Evolutionary conservation across 2,113 vertebrate genomes (phyloP).

Genomic region (Peromyscus californicus): DNA sequence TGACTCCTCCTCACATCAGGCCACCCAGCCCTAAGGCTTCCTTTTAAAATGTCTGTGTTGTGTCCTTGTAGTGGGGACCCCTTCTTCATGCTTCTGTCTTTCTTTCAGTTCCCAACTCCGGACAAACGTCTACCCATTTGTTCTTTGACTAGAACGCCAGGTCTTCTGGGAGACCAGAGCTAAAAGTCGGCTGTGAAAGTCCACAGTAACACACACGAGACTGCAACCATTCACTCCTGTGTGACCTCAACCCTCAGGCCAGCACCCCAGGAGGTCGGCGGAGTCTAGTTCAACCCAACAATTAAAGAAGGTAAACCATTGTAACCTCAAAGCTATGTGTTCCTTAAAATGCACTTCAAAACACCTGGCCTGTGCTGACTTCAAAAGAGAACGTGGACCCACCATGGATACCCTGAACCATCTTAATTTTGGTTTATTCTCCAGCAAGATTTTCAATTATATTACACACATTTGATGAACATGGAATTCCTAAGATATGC

Average conservation of each 20-base stretch:
- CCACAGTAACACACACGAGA: neutral
- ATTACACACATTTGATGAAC: neutral
- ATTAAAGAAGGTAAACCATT: neutral
- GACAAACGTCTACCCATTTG: neutral
- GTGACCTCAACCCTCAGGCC: neutral
- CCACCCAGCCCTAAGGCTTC: neutral
- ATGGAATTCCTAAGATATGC: neutral
- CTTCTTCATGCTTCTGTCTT: neutral
- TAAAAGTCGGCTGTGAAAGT: neutral
- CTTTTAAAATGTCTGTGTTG: neutral
- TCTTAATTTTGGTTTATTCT: neutral
- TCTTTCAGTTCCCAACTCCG: neutral
- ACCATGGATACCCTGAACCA: neutral
- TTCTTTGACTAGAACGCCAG: neutral
- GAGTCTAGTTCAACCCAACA: neutral
- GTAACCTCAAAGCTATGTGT: neutral
- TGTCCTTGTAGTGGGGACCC: neutral
- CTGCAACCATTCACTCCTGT: neutral
- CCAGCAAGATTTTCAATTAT: constrained; percentile 35
- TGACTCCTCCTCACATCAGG: neutral
- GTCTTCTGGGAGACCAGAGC: neutral
- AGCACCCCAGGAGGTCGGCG: neutral
- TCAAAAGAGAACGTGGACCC: neutral
- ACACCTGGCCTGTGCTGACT: neutral
- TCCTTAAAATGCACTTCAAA: neutral